Evolutionary conservation across 1,140 invertebrate species (phyloP), one percentile per base, ranked within the genome.

Genomic region (Cyphomyrmex costatus): DNA sequence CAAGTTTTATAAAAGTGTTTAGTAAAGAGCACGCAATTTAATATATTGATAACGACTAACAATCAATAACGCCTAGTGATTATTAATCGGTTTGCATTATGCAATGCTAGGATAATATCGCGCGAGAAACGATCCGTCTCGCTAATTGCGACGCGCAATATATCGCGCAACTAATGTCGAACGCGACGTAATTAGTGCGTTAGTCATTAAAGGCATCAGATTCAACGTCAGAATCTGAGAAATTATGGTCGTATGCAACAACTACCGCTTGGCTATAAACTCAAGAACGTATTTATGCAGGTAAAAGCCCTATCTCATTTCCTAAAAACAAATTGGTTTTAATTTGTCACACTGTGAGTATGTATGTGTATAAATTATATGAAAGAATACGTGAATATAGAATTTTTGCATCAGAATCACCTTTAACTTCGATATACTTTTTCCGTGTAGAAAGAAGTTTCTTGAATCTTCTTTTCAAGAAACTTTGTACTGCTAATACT

Each of bases 151-250:
- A 16, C 42, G 58, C 36, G 58, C 76, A 36, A 63, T 63, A 78
- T 78, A 78, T 51, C 74, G 58, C 58, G 42, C 19, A 65, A 78
- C 60, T 65, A 58, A 78, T 78, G 76, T 78, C 58, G 76, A 78
- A 65, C 60, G 76, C 58, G 76, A 78, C 42, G 76, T 78, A 78
- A 78, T 78, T 78, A 78, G 76, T 61, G 58, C 71, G 71, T 56
- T 60, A 74, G 71, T 74, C 71, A 58, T 74, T 74, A 74, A 74
- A 61, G 33, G 36, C 76, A 65, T 78, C 76, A 65, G 76, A 78
- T 78, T 65, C 76, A 42, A 78, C 16, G 76, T 65, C 60, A 65
- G 56, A 65, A 78, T 36, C 27, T 78, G 58, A 78, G 58, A 63
- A 78, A 65, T 65, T 78, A 78, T 24, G 5, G 14, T 30, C 58